phyloP scores from a whole-genome alignment of 2,888 invertebrate species.

The Tipula helvola region DNA sequence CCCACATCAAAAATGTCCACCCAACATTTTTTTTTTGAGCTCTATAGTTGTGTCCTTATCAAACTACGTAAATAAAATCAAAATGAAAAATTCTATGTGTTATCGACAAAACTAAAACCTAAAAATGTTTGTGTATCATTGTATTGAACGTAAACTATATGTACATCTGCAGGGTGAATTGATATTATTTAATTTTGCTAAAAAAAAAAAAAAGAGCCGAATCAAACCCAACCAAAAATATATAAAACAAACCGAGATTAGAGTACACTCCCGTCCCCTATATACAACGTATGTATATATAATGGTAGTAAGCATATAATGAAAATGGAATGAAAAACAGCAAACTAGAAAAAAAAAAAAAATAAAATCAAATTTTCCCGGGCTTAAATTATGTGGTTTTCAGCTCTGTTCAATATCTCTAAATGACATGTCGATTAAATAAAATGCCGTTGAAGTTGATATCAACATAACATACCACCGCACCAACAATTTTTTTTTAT shows the following conservation, averaged over 20 bases:
- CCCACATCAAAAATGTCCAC: not conserved
- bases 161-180: not conserved
- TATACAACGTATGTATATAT: not conserved
- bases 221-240: not conserved
- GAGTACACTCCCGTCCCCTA: not conserved
- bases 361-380: not conserved
- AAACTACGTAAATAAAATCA: not conserved
- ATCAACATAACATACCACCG: not conserved
- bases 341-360: not conserved
- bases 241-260: not conserved
- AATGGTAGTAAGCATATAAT: not conserved
- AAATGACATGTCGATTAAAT: conserved; percentile 7
- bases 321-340: not conserved
- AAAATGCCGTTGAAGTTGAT: conserved; percentile 7
- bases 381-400: conserved; percentile 6
- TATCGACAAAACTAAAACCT: not conserved
- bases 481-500: not conserved
- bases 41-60: not conserved
- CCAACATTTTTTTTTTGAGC: not conserved
- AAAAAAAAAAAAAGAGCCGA: not conserved
- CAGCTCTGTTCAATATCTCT: not conserved
- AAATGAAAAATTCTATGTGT: not conserved
- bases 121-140: not conserved
- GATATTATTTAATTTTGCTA: not conserved
- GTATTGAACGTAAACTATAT: not conserved